These are phyloP conservation scores for Nyctibius grandis DNA, from an alignment of 2,797 vertebrate genomes.

Conservation along the genomic window DNA sequence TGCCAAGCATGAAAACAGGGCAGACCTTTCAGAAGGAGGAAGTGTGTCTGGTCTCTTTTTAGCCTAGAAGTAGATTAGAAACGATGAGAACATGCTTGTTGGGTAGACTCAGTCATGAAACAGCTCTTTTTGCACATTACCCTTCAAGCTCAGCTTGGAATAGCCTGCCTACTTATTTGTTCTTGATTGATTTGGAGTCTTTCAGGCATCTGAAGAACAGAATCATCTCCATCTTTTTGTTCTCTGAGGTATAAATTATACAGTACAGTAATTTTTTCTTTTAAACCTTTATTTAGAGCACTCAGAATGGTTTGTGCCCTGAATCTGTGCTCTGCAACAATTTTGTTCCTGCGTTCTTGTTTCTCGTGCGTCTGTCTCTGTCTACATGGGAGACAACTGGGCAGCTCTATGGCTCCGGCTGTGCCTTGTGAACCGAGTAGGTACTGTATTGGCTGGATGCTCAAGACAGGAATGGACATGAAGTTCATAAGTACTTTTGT, in stretches of 20 bases:
- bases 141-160: background rate
- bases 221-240: background rate
- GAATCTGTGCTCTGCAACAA: background rate
- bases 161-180: background rate
- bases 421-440: accelerated
- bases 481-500: background rate
- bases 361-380: background rate
- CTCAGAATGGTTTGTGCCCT: background rate
- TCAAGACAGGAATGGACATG: background rate
- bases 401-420: background rate
- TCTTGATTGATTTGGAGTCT: conserved; percentile 5
- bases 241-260: conserved; percentile 25
- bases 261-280: background rate
- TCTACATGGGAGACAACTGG: background rate
- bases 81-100: background rate
- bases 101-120: background rate
- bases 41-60: background rate
- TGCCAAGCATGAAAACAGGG: background rate
- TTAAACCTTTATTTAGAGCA: conserved; percentile 4
- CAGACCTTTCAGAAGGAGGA: background rate
- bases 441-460: background rate
- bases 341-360: background rate
- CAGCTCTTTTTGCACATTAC: background rate
- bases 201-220: background rate
- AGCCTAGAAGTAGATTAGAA: background rate